phyloP scores from a whole-genome alignment of 2,888 invertebrate species.

The Podotricha telesiphe region DNA sequence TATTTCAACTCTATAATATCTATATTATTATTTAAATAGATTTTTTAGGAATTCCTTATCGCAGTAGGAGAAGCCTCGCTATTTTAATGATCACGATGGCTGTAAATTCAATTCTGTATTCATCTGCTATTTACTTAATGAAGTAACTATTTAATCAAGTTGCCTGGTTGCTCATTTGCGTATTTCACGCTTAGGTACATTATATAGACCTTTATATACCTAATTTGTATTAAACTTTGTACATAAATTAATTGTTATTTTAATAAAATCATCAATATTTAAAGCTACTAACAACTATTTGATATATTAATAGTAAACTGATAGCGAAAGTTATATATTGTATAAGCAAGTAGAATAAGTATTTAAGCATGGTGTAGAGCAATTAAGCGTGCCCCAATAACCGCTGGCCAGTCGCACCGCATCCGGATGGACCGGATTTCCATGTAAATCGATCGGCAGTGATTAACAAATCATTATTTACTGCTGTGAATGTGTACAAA shows the following conservation, averaged over 20 bases:
- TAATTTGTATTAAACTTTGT: too few species aligned
- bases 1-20: not conserved
- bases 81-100: too few species aligned
- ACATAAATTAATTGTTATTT: too few species aligned
- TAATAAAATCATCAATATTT: too few species aligned
- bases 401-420: constrained; percentile 35
- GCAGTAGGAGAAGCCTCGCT: too few species aligned
- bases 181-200: too few species aligned
- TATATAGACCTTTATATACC: too few species aligned
- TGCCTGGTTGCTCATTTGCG: too few species aligned
- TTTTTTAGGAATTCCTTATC: not conserved
- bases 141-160: too few species aligned
- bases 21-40: not conserved
- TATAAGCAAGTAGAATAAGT: constrained; percentile 19
- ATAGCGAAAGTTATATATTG: constrained; percentile 8
- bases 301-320: not conserved
- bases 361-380: constrained; percentile 32
- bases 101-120: too few species aligned
- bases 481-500: constrained; percentile 11
- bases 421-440: constrained; percentile 41
- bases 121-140: too few species aligned
- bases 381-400: constrained; percentile 38
- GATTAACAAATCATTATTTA: constrained; percentile 28
- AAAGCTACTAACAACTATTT: too few species aligned
- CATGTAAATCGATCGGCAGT: constrained; percentile 39